These are phyloP conservation scores for Pithys albifrons DNA, from an alignment of 2,113 vertebrate species.

Conservation along the genomic window DNA sequence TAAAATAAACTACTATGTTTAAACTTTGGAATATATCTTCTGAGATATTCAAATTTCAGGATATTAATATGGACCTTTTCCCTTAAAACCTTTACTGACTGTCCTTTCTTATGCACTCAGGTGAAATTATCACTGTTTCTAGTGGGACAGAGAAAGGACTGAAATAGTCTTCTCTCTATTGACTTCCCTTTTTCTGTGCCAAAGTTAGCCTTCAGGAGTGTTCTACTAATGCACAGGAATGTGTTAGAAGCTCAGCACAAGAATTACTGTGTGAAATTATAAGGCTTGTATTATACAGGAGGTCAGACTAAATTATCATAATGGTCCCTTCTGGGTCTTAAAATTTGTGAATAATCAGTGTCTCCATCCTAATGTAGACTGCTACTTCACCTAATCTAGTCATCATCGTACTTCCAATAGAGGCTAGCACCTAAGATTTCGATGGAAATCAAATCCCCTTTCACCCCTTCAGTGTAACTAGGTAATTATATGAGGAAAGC, in stretches of 20 bases:
- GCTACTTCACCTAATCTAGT: conserved; percentile 7
- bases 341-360: neutral
- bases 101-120: neutral
- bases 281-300: neutral
- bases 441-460: conserved; percentile 6
- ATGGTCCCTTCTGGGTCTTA: conserved; percentile 42
- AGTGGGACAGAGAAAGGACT: neutral
- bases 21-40: neutral
- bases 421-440: neutral
- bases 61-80: neutral
- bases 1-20: neutral
- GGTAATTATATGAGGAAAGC: neutral
- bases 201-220: neutral
- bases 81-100: neutral
- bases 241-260: neutral
- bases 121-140: neutral
- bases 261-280: conserved; percentile 39
- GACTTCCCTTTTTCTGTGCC: neutral
- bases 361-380: neutral
- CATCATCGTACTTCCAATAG: neutral
- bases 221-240: conserved; percentile 24
- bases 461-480: conserved; percentile 13
- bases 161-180: neutral
- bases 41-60: neutral
- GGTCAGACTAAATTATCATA: conserved; percentile 45